Base-by-base conservation (phyloP, 2,888 invertebrate genomes). In the Ectemnius cavifrons region DNA sequence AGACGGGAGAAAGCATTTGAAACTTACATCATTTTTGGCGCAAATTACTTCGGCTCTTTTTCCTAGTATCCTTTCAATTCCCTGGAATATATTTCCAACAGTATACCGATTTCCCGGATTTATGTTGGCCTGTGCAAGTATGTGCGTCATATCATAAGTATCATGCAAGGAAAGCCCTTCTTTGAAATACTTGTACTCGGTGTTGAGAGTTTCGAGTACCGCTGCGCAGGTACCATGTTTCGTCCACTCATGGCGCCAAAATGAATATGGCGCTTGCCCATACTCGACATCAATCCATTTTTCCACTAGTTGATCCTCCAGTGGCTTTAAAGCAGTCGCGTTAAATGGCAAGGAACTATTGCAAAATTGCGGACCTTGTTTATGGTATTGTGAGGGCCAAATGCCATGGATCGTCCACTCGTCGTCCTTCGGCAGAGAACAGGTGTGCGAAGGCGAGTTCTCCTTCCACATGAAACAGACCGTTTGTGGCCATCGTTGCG, bases 141-240 rank as follows among this genome's bases (percentile, higher is more conserved):
- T 92, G 8, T 92, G 87, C 6, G 92, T 92, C 91, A 96, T 93
- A 57, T 94, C 92, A 86, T 93, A 96, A 58, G 92, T 87, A 49
- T 93, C 89, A 2, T 94, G 91, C 92, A 94, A 94, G 1, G 91
- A 86, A 2, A 96, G 86, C 0, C 95, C 96, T 78, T 93, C 92
- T 0, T 90, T 88, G 85, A 96, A 96, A 88, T 95, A 96, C 84
- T 95, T 95, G 0, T 92, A 83, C 84, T 96, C 95, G 18, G 92
- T 92, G 79, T 93, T 92, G 0, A 96, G 87, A 3, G 90, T 82
- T 0, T 93, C 91, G 2, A 95, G 78, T 4, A 89, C 80, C 0
- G 93, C 92, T 1, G 96, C 95, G 87, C 97, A 97, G 0, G 96
- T 96, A 2, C 97, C 97, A 88, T 97, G 97, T 85, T 97, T 97